Percentiles rank a stretch among this genome's conserved stretches.
phyloP scores from a whole-genome alignment of 2,888 invertebrate species.

The Exocentrus adspersus region DNA sequence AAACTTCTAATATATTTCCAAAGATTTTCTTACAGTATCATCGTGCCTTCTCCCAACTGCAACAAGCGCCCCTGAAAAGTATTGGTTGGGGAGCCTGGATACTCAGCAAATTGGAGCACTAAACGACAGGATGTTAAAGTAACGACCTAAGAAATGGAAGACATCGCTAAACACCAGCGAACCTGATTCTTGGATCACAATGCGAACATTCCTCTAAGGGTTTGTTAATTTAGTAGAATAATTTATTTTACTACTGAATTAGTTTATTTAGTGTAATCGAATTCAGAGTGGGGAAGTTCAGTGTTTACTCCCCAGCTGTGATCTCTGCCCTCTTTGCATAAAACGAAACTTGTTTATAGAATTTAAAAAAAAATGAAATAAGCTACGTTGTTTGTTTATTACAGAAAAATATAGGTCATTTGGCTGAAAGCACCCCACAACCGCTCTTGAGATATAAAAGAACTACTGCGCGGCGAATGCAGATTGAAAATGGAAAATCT shows the following conservation, averaged over 20 bases:
- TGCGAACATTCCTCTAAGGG: constrained; percentile 29
- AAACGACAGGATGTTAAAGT: constrained; percentile 58
- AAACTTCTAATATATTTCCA: too few species aligned
- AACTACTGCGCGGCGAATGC: constrained; percentile 27
- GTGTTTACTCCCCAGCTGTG: not conserved
- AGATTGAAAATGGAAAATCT: constrained; percentile 49
- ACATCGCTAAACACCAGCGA: constrained; percentile 51
- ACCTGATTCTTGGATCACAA: constrained; percentile 33
- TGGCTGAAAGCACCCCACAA: not conserved
- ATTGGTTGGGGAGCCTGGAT: constrained; percentile 28
- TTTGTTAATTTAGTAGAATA: constrained; percentile 18
- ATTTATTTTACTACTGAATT: constrained; percentile 15
- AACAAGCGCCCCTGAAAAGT: constrained; percentile 26
- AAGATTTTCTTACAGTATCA: too few species aligned
- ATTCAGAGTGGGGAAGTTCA: too few species aligned
- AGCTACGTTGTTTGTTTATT: constrained; percentile 8
- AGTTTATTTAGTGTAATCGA: constrained; percentile 3
- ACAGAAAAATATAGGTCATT: constrained; percentile 18
- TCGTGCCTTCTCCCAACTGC: not conserved
- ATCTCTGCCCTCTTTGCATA: not conserved
- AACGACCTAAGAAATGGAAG: constrained; percentile 58
- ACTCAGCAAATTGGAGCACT: constrained; percentile 60
- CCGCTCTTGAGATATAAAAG: constrained; percentile 11
- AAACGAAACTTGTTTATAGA: too few species aligned
- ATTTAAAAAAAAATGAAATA: too few species aligned